These are phyloP conservation scores for Cynopterus brachyotis DNA, from an alignment of 2,113 vertebrate genomes.

Conservation along the genomic window DNA sequence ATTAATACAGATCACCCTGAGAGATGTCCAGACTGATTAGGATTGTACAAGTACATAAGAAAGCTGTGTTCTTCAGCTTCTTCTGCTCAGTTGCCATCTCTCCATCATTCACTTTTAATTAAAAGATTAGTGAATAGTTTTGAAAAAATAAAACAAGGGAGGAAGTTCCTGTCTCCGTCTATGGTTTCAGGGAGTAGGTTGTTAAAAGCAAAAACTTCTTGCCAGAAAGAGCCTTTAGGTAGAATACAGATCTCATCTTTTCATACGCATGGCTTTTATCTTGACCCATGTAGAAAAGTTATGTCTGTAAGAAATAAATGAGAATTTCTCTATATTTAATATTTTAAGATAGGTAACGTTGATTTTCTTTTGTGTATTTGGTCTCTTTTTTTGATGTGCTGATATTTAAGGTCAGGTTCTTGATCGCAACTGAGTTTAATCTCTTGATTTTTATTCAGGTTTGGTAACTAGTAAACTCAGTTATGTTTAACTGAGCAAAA, in stretches of 20 bases:
- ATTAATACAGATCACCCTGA: slow-evolving; percentile 20
- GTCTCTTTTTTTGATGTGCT: not conserved
- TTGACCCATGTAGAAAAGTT: not conserved
- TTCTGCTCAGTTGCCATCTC: slow-evolving; percentile 56
- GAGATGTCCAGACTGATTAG: not conserved
- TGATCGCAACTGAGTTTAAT: not conserved
- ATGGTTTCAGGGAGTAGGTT: not conserved
- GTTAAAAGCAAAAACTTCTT: slow-evolving; percentile 13
- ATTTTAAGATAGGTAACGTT: not conserved
- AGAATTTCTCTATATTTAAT: not conserved
- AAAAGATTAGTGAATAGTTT: slow-evolving; percentile 75
- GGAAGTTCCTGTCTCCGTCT: slow-evolving; percentile 38
- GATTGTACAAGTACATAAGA: not conserved
- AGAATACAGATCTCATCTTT: slow-evolving; percentile 40
- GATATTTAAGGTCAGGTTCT: not conserved
- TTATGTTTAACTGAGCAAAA: not conserved
- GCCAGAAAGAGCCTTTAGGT: not conserved
- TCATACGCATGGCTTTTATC: not conserved
- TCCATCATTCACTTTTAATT: slow-evolving; percentile 81
- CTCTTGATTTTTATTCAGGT: not conserved
- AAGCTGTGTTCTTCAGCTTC: slow-evolving; percentile 55
- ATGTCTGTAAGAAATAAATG: not conserved
- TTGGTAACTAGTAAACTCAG: not conserved
- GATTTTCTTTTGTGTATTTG: not conserved
- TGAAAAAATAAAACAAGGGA: not conserved